These are phyloP conservation scores for Frieseomelitta varia DNA, from an alignment of 1,140 invertebrate species.

Conservation along the genomic window DNA sequence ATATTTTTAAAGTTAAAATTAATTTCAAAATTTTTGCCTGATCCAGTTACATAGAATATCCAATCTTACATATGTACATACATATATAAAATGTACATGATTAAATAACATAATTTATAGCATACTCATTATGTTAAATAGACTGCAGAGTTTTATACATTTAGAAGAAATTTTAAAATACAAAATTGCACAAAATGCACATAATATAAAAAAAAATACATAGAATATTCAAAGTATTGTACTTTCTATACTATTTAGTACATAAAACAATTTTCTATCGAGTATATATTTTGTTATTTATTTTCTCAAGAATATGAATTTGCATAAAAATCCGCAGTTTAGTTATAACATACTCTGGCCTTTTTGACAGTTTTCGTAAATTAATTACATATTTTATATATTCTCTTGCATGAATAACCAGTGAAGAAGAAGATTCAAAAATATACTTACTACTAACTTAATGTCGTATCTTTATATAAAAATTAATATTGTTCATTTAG, in stretches of 20 bases:
- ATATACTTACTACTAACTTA: neutral
- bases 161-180: too few relatives aligned
- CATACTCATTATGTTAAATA: neutral
- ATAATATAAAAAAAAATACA: too few relatives aligned
- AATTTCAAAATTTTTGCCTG: neutral
- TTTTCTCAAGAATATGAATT: too few relatives aligned
- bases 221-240: too few relatives aligned
- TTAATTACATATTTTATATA: neutral
- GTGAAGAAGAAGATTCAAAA: neutral
- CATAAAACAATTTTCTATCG: too few relatives aligned
- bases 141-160: too few relatives aligned
- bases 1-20: neutral
- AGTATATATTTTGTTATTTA: too few relatives aligned
- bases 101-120: neutral
- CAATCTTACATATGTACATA: too few relatives aligned
- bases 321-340: too few relatives aligned
- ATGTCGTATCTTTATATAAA: neutral
- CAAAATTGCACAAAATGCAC: too few relatives aligned
- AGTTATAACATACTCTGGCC: neutral
- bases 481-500: neutral
- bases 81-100: neutral
- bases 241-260: too few relatives aligned
- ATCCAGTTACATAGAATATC: neutral
- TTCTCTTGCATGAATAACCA: neutral
- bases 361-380: neutral